A percentile compares a stretch with the other conserved stretches of the same genome.
These are phyloP conservation scores for Tenualosa ilisha DNA, from an alignment of 2,797 vertebrate species.

Conservation along the genomic window DNA sequence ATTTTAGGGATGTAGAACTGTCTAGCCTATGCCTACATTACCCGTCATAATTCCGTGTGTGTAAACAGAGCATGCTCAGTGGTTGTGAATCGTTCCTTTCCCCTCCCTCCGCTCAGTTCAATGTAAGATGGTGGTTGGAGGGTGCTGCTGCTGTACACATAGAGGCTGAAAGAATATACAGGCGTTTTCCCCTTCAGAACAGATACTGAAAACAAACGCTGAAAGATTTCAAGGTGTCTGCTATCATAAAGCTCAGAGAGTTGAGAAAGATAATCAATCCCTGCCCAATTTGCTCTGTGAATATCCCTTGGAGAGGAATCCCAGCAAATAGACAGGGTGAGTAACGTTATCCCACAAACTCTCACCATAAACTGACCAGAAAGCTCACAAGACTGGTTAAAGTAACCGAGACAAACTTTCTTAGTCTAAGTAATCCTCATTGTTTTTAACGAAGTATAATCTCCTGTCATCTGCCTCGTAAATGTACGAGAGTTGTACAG, in stretches of 20 bases:
- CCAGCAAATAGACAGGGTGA: constrained; percentile 58
- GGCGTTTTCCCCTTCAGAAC: constrained; percentile 52
- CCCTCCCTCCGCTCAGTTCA: constrained; percentile 57
- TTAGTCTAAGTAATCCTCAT: neutral
- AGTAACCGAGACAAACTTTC: neutral
- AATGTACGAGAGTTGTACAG: neutral
- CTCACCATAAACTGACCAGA: constrained; percentile 43
- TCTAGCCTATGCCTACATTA: constrained; percentile 52
- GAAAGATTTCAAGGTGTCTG: constrained; percentile 45
- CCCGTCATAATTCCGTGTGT: constrained; percentile 36
- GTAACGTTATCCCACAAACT: constrained; percentile 62
- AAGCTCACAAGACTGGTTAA: constrained; percentile 29
- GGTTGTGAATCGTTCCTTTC: constrained; percentile 41
- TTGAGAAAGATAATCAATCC: constrained; percentile 53
- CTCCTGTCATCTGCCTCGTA: neutral
- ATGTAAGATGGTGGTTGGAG: constrained; percentile 70
- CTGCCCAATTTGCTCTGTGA: constrained; percentile 56
- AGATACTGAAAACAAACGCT: constrained; percentile 42
- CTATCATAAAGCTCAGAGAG: constrained; percentile 42
- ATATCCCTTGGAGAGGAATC: constrained; percentile 60
- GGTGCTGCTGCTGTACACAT: constrained; percentile 52
- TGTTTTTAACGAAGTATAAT: neutral
- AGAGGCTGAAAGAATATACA: constrained; percentile 55
- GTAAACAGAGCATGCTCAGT: constrained; percentile 57
- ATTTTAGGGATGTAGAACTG: neutral